Percentiles rank a stretch among this genome's conserved stretches.
These are phyloP conservation scores for Enteromius paludinosus DNA, from an alignment of 2,797 vertebrate genomes.

Conservation along the genomic window DNA sequence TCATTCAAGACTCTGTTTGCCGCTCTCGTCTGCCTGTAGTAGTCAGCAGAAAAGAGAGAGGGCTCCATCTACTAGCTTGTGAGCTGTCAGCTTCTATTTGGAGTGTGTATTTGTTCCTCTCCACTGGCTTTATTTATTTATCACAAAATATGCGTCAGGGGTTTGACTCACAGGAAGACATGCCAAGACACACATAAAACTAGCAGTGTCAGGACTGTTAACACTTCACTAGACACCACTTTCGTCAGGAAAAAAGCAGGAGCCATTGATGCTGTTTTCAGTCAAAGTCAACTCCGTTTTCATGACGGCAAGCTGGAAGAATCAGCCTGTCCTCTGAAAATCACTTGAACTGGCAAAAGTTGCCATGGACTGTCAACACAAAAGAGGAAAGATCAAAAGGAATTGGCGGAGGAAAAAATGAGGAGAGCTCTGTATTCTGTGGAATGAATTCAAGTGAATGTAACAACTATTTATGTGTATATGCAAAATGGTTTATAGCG, in stretches of 20 bases:
- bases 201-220: constrained; percentile 71
- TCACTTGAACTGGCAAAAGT: constrained; percentile 30
- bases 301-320: constrained; percentile 32
- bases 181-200: constrained; percentile 66
- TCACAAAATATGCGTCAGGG: constrained; percentile 65
- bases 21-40: constrained; percentile 57
- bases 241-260: constrained; percentile 58
- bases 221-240: constrained; percentile 69
- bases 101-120: constrained; percentile 66
- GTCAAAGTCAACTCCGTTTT: constrained; percentile 64
- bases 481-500: constrained; percentile 8
- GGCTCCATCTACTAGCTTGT: constrained; percentile 63
- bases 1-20: constrained; percentile 57
- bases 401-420: background rate
- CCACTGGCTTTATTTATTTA: constrained; percentile 76
- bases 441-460: background rate
- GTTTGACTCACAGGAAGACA: constrained; percentile 67
- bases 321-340: constrained; percentile 43
- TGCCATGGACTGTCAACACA: constrained; percentile 10
- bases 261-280: constrained; percentile 64
- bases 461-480: background rate
- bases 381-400: constrained; percentile 18
- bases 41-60: constrained; percentile 70
- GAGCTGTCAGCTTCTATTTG: constrained; percentile 75
- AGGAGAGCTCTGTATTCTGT: background rate